These are phyloP conservation scores for Pterostichus madidus DNA, from an alignment of 2,888 invertebrate species.

Conservation along the genomic window DNA sequence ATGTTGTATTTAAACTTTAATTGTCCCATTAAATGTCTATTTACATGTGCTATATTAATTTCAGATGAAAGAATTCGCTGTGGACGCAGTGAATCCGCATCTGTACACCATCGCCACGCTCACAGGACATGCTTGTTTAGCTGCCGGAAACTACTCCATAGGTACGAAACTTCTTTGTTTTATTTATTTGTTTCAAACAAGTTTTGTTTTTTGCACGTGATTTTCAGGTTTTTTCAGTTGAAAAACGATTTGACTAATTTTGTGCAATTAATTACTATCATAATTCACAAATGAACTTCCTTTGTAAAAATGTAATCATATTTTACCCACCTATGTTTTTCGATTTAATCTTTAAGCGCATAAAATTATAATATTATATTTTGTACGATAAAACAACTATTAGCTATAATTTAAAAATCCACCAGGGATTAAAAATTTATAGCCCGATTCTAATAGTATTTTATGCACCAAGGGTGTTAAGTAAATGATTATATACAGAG, in stretches of 20 bases:
- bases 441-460: no score
- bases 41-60: slow-evolving; percentile 67
- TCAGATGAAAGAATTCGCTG: slow-evolving; percentile 85
- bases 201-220: slow-evolving; percentile 27
- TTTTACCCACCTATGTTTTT: neutral
- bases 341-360: no score
- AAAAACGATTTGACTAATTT: slow-evolving; percentile 19
- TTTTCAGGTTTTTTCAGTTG: neutral
- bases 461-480: no score
- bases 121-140: slow-evolving; percentile 89
- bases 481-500: no score
- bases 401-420: no score
- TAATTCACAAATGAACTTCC: slow-evolving; percentile 38
- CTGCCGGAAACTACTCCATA: slow-evolving; percentile 86
- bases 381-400: no score
- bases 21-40: slow-evolving; percentile 1
- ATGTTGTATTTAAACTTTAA: no score
- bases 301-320: slow-evolving; percentile 11
- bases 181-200: slow-evolving; percentile 33
- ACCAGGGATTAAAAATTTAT: no score
- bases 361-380: no score
- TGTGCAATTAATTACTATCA: slow-evolving; percentile 37
- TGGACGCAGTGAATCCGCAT: slow-evolving; percentile 86
- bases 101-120: slow-evolving; percentile 94
- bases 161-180: slow-evolving; percentile 72